A percentile compares a stretch with the other conserved stretches of the same genome.
phyloP scores from a whole-genome alignment of 2,888 invertebrate species.

The Branchipolynoe longqiensis region DNA sequence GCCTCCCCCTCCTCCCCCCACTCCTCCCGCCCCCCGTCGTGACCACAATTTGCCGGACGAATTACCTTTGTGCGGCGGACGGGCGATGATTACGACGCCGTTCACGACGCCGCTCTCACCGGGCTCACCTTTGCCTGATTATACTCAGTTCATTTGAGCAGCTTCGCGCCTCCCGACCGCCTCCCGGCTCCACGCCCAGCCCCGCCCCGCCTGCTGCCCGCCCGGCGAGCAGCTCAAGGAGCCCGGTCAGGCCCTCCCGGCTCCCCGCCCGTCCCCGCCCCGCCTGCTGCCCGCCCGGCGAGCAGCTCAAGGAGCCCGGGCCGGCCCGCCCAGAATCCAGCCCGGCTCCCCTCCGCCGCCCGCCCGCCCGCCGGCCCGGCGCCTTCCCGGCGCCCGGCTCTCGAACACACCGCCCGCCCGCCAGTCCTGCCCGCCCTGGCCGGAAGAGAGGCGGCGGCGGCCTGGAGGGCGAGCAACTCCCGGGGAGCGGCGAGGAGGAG shows the following conservation, averaged over 20 bases:
- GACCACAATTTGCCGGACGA: conserved; percentile 45
- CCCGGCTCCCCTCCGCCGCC: not conserved
- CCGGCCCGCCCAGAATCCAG: not conserved
- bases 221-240: not conserved
- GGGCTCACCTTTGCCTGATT: conserved; percentile 42
- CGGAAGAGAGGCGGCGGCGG: too few relatives aligned
- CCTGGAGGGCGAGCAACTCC: not conserved
- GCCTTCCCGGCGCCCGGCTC: not conserved
- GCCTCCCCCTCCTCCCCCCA: too few relatives aligned
- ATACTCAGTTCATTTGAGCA: conserved; percentile 47
- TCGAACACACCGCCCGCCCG: too few relatives aligned
- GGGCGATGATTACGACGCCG: conserved; percentile 22
- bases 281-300: not conserved
- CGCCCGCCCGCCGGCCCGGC: too few relatives aligned
- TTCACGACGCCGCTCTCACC: too few relatives aligned
- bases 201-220: not conserved
- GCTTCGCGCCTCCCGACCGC: not conserved
- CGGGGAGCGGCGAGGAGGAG: not conserved
- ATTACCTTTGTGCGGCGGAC: conserved; percentile 35
- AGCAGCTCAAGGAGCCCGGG: not conserved
- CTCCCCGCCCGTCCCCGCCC: not conserved
- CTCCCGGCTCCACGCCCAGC: not conserved
- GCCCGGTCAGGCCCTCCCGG: too few relatives aligned
- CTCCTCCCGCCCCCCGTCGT: not conserved
- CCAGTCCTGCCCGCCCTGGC: not conserved